Conservation (phyloP, 2,888 invertebrate species). For the Prenolepis imparis region DNA sequence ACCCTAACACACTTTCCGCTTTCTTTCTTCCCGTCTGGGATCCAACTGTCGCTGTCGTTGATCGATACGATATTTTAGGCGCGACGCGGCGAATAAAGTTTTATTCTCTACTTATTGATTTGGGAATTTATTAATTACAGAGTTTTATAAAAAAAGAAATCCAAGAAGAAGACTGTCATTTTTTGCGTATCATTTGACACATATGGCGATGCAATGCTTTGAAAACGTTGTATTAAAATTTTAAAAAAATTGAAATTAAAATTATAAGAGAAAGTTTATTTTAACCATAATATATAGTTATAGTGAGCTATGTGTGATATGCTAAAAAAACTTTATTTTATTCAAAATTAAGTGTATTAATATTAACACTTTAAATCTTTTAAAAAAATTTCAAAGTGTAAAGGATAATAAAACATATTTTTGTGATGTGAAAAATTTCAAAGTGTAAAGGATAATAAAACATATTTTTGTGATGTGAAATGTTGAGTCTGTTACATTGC, state of each 20-base stretch:
- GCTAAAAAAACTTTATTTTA: background rate
- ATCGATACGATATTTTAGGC: slow-evolving; percentile 7
- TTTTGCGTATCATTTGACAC: background rate
- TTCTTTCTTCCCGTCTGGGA: background rate
- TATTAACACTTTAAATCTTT: background rate
- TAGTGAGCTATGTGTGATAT: background rate
- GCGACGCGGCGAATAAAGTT: background rate
- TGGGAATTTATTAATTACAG: slow-evolving; percentile 4
- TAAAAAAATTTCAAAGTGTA: background rate
- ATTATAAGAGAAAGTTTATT: background rate
- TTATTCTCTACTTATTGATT: background rate
- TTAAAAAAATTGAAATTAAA: background rate
- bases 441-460: background rate
- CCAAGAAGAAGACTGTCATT: background rate
- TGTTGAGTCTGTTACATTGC: background rate
- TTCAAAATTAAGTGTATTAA: background rate
- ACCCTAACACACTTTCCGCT: slow-evolving; percentile 29
- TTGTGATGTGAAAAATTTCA: background rate
- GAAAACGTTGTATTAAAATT: background rate
- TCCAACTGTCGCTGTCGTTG: slow-evolving; percentile 46
- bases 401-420: background rate
- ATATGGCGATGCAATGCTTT: background rate
- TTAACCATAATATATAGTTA: background rate
- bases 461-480: background rate
- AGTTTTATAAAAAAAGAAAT: background rate